Percentiles rank a stretch among this genome's conserved stretches.
Evolutionary conservation across 2,888 invertebrate species (phyloP).

Genomic region (Archaeoteleia sp.): DNA sequence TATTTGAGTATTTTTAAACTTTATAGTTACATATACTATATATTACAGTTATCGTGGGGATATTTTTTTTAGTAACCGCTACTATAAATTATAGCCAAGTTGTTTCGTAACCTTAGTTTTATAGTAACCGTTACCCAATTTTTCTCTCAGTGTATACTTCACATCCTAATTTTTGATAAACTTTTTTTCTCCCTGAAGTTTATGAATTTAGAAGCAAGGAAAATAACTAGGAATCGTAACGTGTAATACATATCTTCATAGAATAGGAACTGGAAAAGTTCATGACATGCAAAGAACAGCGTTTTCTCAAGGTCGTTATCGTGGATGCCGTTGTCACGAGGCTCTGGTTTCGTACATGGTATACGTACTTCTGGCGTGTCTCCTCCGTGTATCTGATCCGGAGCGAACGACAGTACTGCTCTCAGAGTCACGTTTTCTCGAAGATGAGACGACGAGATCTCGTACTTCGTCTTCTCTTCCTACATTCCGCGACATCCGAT

Average conservation of each 20-base stretch:
- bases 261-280: not conserved
- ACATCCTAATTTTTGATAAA: too few relatives aligned
- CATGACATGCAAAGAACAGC: slow-evolving; percentile 43
- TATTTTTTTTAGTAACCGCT: too few relatives aligned
- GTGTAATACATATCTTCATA: not conserved
- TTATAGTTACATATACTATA: too few relatives aligned
- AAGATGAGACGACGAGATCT: slow-evolving; percentile 55
- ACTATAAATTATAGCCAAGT: too few relatives aligned
- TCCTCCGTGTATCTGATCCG: slow-evolving; percentile 53
- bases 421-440: slow-evolving; percentile 55
- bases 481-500: slow-evolving; percentile 52
- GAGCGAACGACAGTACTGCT: slow-evolving; percentile 39
- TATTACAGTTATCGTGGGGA: too few relatives aligned
- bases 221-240: not conserved
- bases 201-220: not conserved
- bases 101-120: too few relatives aligned
- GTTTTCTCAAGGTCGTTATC: slow-evolving; percentile 56
- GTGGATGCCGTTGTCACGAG: slow-evolving; percentile 51
- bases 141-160: too few relatives aligned
- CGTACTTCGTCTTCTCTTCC: slow-evolving; percentile 37
- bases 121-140: too few relatives aligned
- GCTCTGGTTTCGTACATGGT: slow-evolving; percentile 45
- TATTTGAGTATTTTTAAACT: too few relatives aligned
- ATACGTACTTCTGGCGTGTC: slow-evolving; percentile 47
- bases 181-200: too few relatives aligned